A percentile compares a stretch with the other conserved stretches of the same genome.
phyloP scores from a whole-genome alignment of 2,797 vertebrate species.

The Phrynocephalus guinanensis region DNA sequence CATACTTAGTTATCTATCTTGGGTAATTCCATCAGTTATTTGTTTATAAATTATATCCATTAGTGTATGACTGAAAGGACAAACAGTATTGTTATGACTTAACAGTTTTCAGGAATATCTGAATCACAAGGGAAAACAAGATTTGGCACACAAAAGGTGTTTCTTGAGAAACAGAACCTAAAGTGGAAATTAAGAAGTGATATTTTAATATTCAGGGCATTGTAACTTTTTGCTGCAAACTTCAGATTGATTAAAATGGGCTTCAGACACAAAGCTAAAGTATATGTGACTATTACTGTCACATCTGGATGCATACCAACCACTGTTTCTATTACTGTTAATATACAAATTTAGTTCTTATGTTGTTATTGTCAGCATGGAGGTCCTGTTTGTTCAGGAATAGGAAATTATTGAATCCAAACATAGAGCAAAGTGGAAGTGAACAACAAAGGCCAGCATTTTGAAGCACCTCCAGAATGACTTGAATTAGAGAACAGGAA shows the following conservation, averaged over 20 bases:
- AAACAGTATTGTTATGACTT: neutral
- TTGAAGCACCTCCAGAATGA: neutral
- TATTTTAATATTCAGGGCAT: conserved; percentile 52
- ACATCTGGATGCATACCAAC: too few species aligned
- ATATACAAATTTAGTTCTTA: conserved; percentile 9
- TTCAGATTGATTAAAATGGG: conserved; percentile 49
- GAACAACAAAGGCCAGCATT: neutral
- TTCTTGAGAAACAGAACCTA: conserved; percentile 33
- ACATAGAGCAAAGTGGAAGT: neutral
- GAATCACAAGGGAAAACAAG: neutral
- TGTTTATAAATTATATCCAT: conserved; percentile 39
- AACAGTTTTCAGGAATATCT: neutral
- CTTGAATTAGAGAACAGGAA: neutral
- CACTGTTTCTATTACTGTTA: neutral
- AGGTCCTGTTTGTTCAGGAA: conserved; percentile 32
- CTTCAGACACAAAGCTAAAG: conserved; percentile 44
- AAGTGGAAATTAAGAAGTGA: conserved; percentile 10
- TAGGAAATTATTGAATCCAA: neutral
- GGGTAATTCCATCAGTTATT: conserved; percentile 37
- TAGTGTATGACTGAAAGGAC: neutral
- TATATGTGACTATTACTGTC: conserved; percentile 7
- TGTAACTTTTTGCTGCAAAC: conserved; percentile 27
- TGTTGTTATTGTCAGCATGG: conserved; percentile 4
- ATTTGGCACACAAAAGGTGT: conserved; percentile 34
- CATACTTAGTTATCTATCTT: conserved; percentile 30